Conservation (phyloP, 2,888 invertebrate species). For the Glyphotaelius pellucidus region DNA sequence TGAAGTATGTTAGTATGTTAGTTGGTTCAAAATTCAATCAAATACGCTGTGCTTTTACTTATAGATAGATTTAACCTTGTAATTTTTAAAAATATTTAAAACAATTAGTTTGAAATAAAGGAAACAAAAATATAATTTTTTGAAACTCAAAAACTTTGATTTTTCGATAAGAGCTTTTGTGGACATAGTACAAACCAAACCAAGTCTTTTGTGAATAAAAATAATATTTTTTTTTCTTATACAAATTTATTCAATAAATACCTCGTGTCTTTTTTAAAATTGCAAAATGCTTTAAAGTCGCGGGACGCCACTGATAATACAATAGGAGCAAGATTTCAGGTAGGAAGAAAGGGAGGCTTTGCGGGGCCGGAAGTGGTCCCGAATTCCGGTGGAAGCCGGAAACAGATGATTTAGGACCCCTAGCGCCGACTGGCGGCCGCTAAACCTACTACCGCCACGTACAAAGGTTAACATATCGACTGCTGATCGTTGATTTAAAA, state of each 20-base stretch:
- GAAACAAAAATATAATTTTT: too few species aligned
- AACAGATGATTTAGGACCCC: conserved; percentile 41
- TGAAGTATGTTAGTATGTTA: too few species aligned
- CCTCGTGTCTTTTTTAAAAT: not conserved
- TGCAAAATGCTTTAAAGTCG: not conserved
- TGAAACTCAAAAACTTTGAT: too few species aligned
- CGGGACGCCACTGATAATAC: not conserved
- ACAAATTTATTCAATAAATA: not conserved
- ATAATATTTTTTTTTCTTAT: too few species aligned
- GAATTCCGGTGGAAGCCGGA: conserved; percentile 38
- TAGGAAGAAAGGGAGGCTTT: conserved; percentile 15
- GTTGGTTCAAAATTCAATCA: too few species aligned
- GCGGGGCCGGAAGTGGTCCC: conserved; percentile 28
- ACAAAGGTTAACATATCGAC: not conserved
- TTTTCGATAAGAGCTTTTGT: too few species aligned
- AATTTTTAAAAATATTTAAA: too few species aligned
- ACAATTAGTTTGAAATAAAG: too few species aligned
- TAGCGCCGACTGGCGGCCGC: conserved; percentile 25
- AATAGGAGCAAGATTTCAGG: conserved; percentile 35
- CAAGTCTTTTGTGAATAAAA: too few species aligned
- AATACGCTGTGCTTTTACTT: too few species aligned
- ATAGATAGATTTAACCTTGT: too few species aligned
- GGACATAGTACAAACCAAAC: too few species aligned
- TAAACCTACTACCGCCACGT: not conserved
- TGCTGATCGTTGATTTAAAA: not conserved